Percentiles rank a stretch among this genome's conserved stretches.
Conservation (phyloP, 2,113 vertebrate species). For the Beaufortia kweichowensis region DNA sequence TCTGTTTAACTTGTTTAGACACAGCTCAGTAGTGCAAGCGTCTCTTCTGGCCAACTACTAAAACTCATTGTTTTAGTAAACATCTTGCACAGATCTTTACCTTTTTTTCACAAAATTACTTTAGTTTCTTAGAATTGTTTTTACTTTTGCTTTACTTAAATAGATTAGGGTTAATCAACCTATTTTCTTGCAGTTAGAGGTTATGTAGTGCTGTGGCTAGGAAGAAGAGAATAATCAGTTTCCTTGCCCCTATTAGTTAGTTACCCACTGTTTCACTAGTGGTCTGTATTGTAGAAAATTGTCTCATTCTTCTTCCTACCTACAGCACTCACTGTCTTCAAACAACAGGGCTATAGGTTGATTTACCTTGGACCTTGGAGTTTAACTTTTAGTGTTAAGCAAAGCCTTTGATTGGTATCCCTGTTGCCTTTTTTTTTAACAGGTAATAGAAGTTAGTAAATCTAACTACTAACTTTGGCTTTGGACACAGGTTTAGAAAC, state of each 20-base stretch:
- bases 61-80: background rate
- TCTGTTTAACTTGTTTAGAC: background rate
- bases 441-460: background rate
- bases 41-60: conserved; percentile 2
- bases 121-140: background rate
- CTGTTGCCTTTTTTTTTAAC: too few species aligned
- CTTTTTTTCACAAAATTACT: background rate
- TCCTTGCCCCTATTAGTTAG: background rate
- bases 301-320: too few species aligned
- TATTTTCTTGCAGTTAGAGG: background rate
- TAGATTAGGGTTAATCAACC: background rate
- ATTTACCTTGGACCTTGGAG: too few species aligned
- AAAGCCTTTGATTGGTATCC: too few species aligned
- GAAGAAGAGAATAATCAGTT: conserved; percentile 19
- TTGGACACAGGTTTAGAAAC: conserved; percentile 1
- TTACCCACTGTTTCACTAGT: too few species aligned
- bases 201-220: conserved; percentile 20
- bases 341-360: too few species aligned
- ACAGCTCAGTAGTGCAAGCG: background rate
- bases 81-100: background rate
- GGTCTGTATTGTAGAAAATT: too few species aligned
- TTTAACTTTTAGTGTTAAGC: too few species aligned
- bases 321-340: too few species aligned
- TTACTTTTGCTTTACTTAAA: background rate
- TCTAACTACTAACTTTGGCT: too few species aligned